Evolutionary conservation across 1,140 invertebrate genomes (phyloP).

Genomic region (Varroa destructor): DNA sequence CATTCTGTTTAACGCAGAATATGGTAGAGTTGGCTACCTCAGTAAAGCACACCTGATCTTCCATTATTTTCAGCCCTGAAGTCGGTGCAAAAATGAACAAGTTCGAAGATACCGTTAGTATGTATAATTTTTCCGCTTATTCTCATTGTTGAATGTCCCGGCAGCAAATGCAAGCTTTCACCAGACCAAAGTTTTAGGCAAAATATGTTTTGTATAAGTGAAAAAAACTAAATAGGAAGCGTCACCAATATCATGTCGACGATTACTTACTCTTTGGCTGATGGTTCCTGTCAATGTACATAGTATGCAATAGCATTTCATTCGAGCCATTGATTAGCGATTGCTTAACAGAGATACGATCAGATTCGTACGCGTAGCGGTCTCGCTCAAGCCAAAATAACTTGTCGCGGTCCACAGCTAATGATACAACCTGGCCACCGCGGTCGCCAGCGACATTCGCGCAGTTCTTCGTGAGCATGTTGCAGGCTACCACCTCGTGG

Average conservation of each 20-base stretch:
- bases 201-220: too few species aligned
- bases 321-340: constrained; percentile 17
- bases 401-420: constrained; percentile 9
- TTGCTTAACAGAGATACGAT: constrained; percentile 20
- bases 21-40: constrained; percentile 12
- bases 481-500: constrained; percentile 23
- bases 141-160: too few species aligned
- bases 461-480: constrained; percentile 19
- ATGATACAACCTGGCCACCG: neutral
- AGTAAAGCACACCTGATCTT: constrained; percentile 18
- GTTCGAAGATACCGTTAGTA: too few species aligned
- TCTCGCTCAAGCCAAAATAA: constrained; percentile 18
- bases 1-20: constrained; percentile 18
- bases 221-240: too few species aligned
- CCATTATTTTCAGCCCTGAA: constrained; percentile 20
- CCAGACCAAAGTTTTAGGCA: too few species aligned
- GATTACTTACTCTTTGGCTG: constrained; percentile 4
- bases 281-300: constrained; percentile 16
- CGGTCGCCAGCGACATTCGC: constrained; percentile 15
- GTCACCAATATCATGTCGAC: too few species aligned
- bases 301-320: constrained; percentile 1
- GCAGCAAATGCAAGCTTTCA: too few species aligned
- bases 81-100: neutral
- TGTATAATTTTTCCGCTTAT: too few species aligned
- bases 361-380: constrained; percentile 16